Evolutionary conservation across 2,113 vertebrate genomes (phyloP).

Genomic region (Prunella himalayana): DNA sequence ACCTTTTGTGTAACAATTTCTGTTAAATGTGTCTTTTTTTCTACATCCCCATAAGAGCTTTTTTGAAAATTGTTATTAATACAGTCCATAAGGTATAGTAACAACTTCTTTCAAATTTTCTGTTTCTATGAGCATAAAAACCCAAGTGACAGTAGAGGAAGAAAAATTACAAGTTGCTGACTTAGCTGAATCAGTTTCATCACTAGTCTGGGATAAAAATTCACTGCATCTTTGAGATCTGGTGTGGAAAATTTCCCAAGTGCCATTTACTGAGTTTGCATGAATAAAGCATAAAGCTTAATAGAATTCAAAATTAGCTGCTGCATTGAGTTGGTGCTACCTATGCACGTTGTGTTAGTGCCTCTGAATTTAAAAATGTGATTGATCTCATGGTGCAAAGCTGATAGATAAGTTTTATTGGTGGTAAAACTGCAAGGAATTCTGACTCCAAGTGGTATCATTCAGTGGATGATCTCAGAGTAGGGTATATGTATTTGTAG

Average conservation of each 20-base stretch:
- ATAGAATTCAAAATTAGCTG: neutral
- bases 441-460: neutral
- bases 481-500: neutral
- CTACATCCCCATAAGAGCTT: neutral
- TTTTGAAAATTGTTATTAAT: neutral
- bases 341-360: neutral
- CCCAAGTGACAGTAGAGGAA: neutral
- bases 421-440: neutral
- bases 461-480: neutral
- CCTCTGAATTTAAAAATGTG: neutral
- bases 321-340: fast-evolving
- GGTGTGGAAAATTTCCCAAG: neutral
- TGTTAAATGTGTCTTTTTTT: neutral
- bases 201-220: neutral
- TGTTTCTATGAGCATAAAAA: neutral
- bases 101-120: neutral
- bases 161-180: neutral
- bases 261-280: neutral
- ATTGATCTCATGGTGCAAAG: neutral
- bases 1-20: neutral
- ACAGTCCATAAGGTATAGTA: neutral
- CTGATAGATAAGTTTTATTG: neutral
- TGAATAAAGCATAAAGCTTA: neutral
- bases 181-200: neutral
- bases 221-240: neutral